A percentile compares a stretch with the other conserved stretches of the same genome.
These are phyloP conservation scores for Tuberolachnus salignus DNA, from an alignment of 2,888 invertebrate genomes.

Conservation along the genomic window DNA sequence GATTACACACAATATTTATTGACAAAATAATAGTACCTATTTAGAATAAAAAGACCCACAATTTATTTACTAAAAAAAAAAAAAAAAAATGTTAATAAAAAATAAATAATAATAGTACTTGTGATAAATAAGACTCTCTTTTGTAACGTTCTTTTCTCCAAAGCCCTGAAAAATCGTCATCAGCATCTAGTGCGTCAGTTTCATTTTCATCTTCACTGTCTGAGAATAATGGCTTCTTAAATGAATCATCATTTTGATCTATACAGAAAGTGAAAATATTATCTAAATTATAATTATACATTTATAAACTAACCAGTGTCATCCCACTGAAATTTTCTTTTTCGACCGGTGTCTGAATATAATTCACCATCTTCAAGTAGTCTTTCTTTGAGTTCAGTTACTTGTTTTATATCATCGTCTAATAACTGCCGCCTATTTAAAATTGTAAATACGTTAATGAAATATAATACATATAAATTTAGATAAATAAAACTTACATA, in stretches of 20 bases:
- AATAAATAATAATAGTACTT: conserved; percentile 14
- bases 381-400: conserved; percentile 82
- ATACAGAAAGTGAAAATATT: conserved; percentile 62
- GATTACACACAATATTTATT: no score
- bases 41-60: no score
- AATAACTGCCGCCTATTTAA: conserved; percentile 73
- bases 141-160: conserved; percentile 82
- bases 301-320: conserved; percentile 67
- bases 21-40: neutral
- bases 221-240: conserved; percentile 45
- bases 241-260: conserved; percentile 62
- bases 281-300: neutral
- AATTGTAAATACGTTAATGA: neutral
- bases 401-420: conserved; percentile 86
- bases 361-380: conserved; percentile 89
- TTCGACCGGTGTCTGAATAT: conserved; percentile 75
- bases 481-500: conserved; percentile 67
- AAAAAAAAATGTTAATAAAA: neutral
- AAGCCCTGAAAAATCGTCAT: conserved; percentile 72
- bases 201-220: conserved; percentile 62
- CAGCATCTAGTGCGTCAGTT: conserved; percentile 68
- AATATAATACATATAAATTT: neutral
- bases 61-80: neutral
- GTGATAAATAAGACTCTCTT: conserved; percentile 75
- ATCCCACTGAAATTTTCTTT: conserved; percentile 85